Evolutionary conservation across 2,113 vertebrate species (phyloP), one percentile per base, ranked within the genome.

Genomic region (Bambusicola thoracicus): DNA sequence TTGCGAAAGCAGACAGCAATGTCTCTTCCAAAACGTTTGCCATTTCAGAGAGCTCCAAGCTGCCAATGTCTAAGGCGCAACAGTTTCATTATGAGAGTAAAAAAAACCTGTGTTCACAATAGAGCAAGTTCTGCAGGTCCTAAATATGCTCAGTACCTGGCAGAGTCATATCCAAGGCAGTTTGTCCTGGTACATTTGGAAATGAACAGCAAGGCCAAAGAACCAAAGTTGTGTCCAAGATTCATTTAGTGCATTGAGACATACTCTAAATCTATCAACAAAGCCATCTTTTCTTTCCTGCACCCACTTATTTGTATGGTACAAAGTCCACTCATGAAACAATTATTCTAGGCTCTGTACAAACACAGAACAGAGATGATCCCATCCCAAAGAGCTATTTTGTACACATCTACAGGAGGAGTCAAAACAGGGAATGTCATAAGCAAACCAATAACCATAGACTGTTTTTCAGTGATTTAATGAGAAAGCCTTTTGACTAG

Each of bases 1-100:
- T 85, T 96, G 79, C 27, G 4, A 94, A 96, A 93, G 62, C 70
- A 16, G 2, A 72, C 72, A 63, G 53, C 53, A 53, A 81, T 5
- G 6, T 56, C 89, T 90, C 76, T 82, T 88, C 74, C 72, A 94
- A 85, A 92, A 72, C 2, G 11, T 55, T 83, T 91, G 82, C 65
- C 58, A 69, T 82, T 89, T 82, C 68, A 62, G 78, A 89, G 66
- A 81, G 55, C 40, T 75, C 78, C 34, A 84, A 81, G 81, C 58
- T 87, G 89, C 41, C 53, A 92, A 58, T 27, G 25, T 80, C 46
- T 56, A 22, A 86, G 89, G 65, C 10, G 36, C 48, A 95, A 65
- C 46, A 32, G 8, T 46, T 93, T 84, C 40, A 90, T 85, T 80
- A 76, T 34, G 36, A 82, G 63, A 56, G 80, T 51, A 87, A 84